Evolutionary conservation across 2,888 invertebrate genomes (phyloP), one percentile per base, ranked within the genome.

Genomic region (Drosophila nr. perissopoda): DNA sequence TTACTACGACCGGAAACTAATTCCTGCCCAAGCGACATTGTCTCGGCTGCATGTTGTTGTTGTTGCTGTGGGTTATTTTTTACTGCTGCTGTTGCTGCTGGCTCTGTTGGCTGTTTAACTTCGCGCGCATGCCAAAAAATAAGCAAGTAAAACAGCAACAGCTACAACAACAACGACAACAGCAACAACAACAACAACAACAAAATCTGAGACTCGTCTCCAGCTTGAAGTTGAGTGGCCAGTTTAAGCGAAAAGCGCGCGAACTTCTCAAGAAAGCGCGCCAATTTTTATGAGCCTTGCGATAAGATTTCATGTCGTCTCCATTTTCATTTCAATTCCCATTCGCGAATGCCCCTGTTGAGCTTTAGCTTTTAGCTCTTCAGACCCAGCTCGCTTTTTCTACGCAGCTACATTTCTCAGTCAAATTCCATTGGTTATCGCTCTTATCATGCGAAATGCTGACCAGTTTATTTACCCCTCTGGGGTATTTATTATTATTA

Each of bases 1-100:
- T 82, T 88, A 83, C 88, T 87, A 89, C 86, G 89, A 90, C 90
- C 90, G 90, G 89, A 90, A 90, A 89, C 90, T 90, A 89, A 89
- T 89, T 88, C 88, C 89, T 82, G 86, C 83, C 69, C 86, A 82
- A 82, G 66, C 77, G 74, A 83, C 88, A 72, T 80, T 80, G 71
- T 77, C 68, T 64, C 66, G 53, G 42, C 56, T 72, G 51, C 18
- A 18, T 52, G 60, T 64, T 70, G 54, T 42, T 58, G 52, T 25
- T 82, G 56, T 40, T 57, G 54, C 25, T 25, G 46, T 25, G 46
- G 25, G 25, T 58, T 59, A 46, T 49, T 65, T 64, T 61, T 57
- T 46, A 46, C 46, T 46, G 46, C 46, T 16, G 46, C 64, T 62
- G 64, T 21, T 60, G 68, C 38, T 57, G 49, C 29, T 66, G 51